Base-by-base conservation (phyloP, 2,113 vertebrate genomes). In the Pollimyrus isidori region DNA sequence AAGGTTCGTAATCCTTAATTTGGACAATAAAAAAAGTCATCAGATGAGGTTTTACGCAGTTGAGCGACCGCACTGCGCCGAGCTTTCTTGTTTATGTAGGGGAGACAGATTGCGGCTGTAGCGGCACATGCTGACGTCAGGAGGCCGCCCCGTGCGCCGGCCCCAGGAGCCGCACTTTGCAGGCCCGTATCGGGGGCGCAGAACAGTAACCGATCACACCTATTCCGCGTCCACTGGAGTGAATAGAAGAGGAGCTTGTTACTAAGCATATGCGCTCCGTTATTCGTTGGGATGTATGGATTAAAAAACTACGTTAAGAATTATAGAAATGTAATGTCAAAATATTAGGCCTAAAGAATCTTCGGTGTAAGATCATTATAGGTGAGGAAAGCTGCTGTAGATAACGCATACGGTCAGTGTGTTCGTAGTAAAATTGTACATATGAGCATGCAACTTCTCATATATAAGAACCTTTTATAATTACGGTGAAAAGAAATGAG, bases 81-180 rank as follows among this genome's bases (percentile, higher is more conserved):
- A 90, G 91, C 89, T 42, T 19, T 39, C 73, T 19, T 42, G 73
- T 80, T 80, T 80, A 80, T 90, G 89, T 92, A 92, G 91, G 90
- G 50, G 42, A 89, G 91, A 90, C 91, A 91, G 69, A 76, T 89
- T 42, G 90, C 91, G 42, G 90, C 91, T 87, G 84, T 89, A 86
- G 88, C 73, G 86, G 87, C 90, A 35, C 73, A 17, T 30, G 3
- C 69, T 92, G 91, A 94, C 89, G 92, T 90, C 92, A 93, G 80
- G 35, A 35, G 35, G 88, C 73, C 90, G 90, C 90, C 89, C 83
- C 62, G 87, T 26, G 65, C n/a, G 46, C 73, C 65, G 65, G n/a
- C 42, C 46, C 65, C 87, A 88, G 65, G 46, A 88, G 87, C 17
- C 45, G 42, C 46, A 30, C 58, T 87, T 23, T 73, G 69, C 7